Percentiles rank a stretch among this genome's conserved stretches.
Evolutionary conservation across 2,888 invertebrate genomes (phyloP).

Genomic region (Troglohyphantes excavatus): DNA sequence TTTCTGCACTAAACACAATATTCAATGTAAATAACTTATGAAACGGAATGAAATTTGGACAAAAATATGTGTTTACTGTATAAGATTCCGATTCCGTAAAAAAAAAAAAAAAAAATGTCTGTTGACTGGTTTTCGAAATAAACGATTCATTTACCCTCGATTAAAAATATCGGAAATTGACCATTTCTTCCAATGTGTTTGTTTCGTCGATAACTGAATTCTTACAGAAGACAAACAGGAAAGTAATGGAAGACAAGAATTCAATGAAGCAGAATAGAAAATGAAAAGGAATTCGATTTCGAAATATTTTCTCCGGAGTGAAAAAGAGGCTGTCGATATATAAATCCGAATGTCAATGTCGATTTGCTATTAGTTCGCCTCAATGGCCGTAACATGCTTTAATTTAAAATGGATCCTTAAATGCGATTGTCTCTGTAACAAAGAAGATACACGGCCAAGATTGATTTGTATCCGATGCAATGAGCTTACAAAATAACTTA

Average conservation of each 20-base stretch:
- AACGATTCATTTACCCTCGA: too few relatives aligned
- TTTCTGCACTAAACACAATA: too few relatives aligned
- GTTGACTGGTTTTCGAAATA: too few relatives aligned
- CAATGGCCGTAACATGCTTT: neutral
- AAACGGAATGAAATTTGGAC: too few relatives aligned
- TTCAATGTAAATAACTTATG: too few relatives aligned
- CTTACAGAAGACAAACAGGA: neutral
- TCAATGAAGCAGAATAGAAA: neutral
- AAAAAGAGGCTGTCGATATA: neutral
- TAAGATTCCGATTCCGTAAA: too few relatives aligned
- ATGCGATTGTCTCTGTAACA: neutral
- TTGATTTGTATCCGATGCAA: neutral
- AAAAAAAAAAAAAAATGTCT: too few relatives aligned
- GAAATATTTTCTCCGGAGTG: neutral
- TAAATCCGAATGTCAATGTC: constrained; percentile 3
- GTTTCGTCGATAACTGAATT: neutral
- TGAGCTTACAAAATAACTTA: neutral
- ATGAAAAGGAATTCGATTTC: constrained; percentile 8
- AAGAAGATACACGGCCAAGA: neutral
- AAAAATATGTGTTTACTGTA: too few relatives aligned
- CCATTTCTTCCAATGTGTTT: neutral
- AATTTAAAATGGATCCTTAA: neutral
- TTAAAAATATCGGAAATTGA: too few relatives aligned
- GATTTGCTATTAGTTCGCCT: neutral
- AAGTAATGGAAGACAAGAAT: neutral